phyloP scores from a whole-genome alignment of 2,888 invertebrate genomes.

The Rhodophaea formosa region DNA sequence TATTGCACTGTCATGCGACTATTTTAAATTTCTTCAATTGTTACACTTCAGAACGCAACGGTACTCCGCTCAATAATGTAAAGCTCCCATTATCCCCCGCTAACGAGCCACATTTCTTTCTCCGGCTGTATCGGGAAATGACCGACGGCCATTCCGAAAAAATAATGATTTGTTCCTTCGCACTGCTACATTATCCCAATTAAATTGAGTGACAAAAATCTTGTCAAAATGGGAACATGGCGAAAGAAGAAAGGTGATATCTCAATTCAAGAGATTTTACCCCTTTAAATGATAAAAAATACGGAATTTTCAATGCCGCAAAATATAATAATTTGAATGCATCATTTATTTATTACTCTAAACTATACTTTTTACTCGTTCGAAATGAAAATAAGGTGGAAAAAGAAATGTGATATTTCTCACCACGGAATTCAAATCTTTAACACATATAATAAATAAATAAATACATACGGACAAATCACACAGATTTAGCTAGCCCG shows the following conservation, averaged over 20 bases:
- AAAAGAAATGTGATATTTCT: no score
- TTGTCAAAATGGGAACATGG: conserved; percentile 34
- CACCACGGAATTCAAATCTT: no score
- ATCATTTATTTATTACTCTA: no score
- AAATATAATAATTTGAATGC: no score
- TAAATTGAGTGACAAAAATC: conserved; percentile 75
- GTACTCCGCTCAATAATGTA: conserved; percentile 61
- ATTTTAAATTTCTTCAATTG: background rate
- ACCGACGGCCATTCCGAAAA: conserved; percentile 57
- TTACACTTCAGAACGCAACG: conserved; percentile 40
- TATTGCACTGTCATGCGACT: no score
- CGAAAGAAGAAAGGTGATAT: conserved; percentile 16
- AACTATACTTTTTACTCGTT: no score
- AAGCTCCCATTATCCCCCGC: conserved; percentile 64
- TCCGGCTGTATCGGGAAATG: conserved; percentile 56
- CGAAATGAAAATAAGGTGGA: no score
- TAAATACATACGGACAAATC: no score
- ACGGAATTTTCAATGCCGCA: no score
- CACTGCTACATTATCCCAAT: conserved; percentile 59
- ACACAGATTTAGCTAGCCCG: no score
- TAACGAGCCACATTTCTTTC: conserved; percentile 73
- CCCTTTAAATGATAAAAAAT: no score
- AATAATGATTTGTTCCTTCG: conserved; percentile 73
- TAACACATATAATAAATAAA: no score
- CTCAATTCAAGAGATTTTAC: conserved; percentile 3